Base-by-base conservation (phyloP, 2,888 invertebrate species). In the Epirrhoe tristata region DNA sequence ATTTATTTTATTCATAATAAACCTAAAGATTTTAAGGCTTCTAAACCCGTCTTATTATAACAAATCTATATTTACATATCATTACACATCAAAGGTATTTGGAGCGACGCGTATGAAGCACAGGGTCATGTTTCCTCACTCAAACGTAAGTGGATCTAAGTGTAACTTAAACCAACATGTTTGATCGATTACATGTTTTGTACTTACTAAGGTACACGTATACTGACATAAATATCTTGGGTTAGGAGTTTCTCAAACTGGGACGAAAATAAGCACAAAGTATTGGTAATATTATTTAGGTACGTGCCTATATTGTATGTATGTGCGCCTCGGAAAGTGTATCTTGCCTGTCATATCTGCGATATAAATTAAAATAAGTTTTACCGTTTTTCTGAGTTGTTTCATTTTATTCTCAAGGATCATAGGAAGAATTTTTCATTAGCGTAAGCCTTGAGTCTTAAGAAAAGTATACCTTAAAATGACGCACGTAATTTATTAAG, bases 41-140 rank as follows among this genome's bases (percentile, higher is more conserved):
- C n/a, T 12, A n/a, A 8, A 43, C n/a, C 12, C 0, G 16, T 48
- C 14, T 48, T 76, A 75, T 74, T 69, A 77, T 73, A 71, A 63
- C 59, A 57, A 76, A 72, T 79, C 74, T 77, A 74, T 72, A 74
- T 74, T 2, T 63, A 60, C 62, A 67, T 63, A 73, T 73, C 64
- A 74, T 63, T 77, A 66, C 63, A 74, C 75, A 71, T 80, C 76
- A 75, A 68, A 73, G 64, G 65, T 76, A 70, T 66, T 32, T 57
- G 46, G 17, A 34, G 46, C 43, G 46, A 58, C 52, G 53, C 43
- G 46, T 53, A 50, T 34, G 53, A 51, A 53, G 14, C 32, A 51
- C 65, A 7, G 50, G 52, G 52, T 61, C 24, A 31, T 24, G 59
- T 66, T 66, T 58, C 66, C 66, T 54, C 58, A 55, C 58, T 64